Base-by-base conservation (phyloP, 2,797 vertebrate species). In the Esox lucius region DNA sequence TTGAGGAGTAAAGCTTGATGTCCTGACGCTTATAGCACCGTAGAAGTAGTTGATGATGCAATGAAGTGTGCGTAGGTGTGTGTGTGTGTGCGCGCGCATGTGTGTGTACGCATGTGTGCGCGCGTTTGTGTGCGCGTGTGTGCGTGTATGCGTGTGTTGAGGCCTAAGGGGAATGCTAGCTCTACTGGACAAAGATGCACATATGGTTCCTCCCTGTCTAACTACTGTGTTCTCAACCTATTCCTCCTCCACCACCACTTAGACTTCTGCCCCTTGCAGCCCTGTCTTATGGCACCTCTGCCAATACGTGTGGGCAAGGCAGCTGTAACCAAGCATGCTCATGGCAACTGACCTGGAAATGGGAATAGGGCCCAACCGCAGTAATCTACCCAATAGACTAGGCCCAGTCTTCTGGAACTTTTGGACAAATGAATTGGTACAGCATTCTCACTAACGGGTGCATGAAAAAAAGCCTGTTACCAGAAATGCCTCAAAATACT, bases 271-370 rank as follows among this genome's bases (percentile, higher is more conserved):
- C 81, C 82, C 81, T 83, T 75, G 59, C 87, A 82, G 83, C 79
- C 81, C 82, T 48, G 78, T 91, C 89, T 88, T 87, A 87, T 89
- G 86, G 89, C 88, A 92, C 91, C 87, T 92, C 86, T 84, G 87
- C 91, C 88, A 87, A 89, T 88, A 90, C 87, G 85, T 89, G 88
- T 87, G 85, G 85, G 81, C 85, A 88, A 90, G 88, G 91, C 90
- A 91, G 88, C 88, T 90, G 88, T 91, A 93, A 89, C 91, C 87
- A 91, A 89, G 90, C 91, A 91, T 92, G 91, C 86, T 91, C 86
- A 93, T 93, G 92, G 90, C 89, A 90, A 86, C 87, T 93, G 93
- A 93, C 93, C 93, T 93, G 92, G 92, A 94, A 94, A 91, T 92
- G 92, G 92, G 92, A 94, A 91, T 67, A 82, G 84, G 85, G 89